These are phyloP conservation scores for Salminus brasiliensis DNA, from an alignment of 2,113 vertebrate genomes.

Conservation along the genomic window DNA sequence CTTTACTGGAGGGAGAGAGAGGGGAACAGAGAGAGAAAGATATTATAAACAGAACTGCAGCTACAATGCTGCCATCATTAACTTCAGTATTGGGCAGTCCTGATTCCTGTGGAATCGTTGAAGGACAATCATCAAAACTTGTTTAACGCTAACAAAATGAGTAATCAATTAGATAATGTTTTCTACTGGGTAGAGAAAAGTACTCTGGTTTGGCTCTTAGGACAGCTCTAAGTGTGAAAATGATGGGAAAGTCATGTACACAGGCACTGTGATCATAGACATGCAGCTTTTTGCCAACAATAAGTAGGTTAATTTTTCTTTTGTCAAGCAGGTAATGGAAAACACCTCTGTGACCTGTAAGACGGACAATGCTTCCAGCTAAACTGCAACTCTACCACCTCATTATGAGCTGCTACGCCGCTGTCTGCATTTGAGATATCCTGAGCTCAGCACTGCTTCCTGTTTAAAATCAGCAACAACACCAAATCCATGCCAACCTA, in stretches of 20 bases:
- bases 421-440: not conserved
- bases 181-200: not conserved
- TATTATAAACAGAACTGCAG: not conserved
- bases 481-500: not conserved
- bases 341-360: not conserved
- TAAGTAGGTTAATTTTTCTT: not conserved
- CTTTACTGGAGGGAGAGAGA: slow-evolving; percentile 77
- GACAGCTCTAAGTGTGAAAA: not conserved
- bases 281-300: not conserved
- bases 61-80: not conserved
- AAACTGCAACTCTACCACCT: not conserved
- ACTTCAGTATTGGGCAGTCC: not conserved
- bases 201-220: not conserved
- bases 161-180: not conserved
- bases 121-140: not conserved
- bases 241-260: not conserved
- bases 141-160: not conserved
- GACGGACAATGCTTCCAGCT: too few species aligned
- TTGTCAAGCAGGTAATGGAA: not conserved
- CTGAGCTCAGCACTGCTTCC: not conserved
- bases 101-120: not conserved
- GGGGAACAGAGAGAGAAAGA: not conserved
- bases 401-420: not conserved
- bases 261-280: not conserved
- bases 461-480: slow-evolving; percentile 13